phyloP scores from a whole-genome alignment of 2,797 vertebrate species.

The Nasua narica region DNA sequence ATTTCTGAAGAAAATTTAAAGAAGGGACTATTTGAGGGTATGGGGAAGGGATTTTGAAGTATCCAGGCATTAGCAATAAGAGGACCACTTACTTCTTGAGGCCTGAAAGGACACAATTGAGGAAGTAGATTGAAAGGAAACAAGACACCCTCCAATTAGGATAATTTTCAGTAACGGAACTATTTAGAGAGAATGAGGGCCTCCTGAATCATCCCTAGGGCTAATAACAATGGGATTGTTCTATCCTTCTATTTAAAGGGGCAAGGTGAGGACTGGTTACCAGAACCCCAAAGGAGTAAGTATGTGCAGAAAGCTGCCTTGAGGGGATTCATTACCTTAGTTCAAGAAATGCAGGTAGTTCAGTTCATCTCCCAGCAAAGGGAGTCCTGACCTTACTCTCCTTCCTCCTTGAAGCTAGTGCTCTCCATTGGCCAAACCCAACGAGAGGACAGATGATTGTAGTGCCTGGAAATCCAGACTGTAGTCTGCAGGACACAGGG shows the following conservation, averaged over 20 bases:
- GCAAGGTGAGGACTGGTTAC: background rate
- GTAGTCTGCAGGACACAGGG: background rate
- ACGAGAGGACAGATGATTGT: background rate
- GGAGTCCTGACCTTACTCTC: background rate
- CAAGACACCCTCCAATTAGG: background rate
- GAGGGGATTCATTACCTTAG: background rate
- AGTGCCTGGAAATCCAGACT: background rate
- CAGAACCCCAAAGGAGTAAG: background rate
- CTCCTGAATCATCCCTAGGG: background rate
- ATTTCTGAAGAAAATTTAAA: conserved; percentile 37
- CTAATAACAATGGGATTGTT: background rate
- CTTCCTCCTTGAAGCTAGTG: background rate
- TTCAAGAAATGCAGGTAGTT: background rate
- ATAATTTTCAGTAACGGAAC: background rate
- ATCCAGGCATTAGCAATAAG: background rate
- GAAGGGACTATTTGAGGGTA: background rate
- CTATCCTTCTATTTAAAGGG: background rate
- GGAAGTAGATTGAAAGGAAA: background rate
- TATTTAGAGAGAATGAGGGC: background rate
- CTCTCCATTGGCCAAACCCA: background rate
- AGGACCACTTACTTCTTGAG: background rate
- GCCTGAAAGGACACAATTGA: background rate
- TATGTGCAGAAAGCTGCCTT: background rate
- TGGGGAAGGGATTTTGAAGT: conserved; percentile 12
- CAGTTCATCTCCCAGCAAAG: background rate